Evolutionary conservation across 2,888 invertebrate genomes (phyloP).

Genomic region (Leuctra nigra): DNA sequence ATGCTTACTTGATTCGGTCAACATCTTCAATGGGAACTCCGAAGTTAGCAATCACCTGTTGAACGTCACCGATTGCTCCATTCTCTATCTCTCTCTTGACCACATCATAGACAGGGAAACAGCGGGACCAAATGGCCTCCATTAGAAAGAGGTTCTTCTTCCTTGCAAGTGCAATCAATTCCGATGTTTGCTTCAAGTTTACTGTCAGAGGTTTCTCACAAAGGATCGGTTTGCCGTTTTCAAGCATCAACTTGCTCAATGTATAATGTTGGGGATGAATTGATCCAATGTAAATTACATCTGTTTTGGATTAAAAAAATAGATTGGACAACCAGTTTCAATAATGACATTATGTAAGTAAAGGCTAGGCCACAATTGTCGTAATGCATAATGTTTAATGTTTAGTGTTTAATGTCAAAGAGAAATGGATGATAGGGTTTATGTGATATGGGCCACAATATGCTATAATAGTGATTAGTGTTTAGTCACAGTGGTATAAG

Average conservation of each 20-base stretch:
- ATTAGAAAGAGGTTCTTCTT: conserved; percentile 69
- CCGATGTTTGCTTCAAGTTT: conserved; percentile 64
- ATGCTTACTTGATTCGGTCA: conserved; percentile 55
- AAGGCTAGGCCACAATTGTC: too few species aligned
- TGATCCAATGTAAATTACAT: conserved; percentile 77
- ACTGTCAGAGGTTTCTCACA: conserved; percentile 88
- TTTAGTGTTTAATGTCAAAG: too few species aligned
- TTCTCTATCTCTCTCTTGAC: conserved; percentile 57
- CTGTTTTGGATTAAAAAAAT: conserved; percentile 46
- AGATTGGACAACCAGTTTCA: too few species aligned
- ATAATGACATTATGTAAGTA: too few species aligned
- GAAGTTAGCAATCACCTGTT: conserved; percentile 61
- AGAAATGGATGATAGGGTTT: too few species aligned
- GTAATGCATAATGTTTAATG: too few species aligned
- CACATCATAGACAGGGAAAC: conserved; percentile 67
- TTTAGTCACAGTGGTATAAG: too few species aligned
- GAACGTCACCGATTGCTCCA: conserved; percentile 63
- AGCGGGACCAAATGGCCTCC: conserved; percentile 90
- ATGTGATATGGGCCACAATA: too few species aligned
- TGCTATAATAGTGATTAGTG: too few species aligned
- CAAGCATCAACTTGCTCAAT: conserved; percentile 63
- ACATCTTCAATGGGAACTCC: conserved; percentile 53
- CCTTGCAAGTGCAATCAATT: conserved; percentile 58
- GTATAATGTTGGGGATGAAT: conserved; percentile 69
- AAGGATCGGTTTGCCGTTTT: conserved; percentile 76